phyloP scores from a whole-genome alignment of 2,113 vertebrate genomes.

The Solea senegalensis region DNA sequence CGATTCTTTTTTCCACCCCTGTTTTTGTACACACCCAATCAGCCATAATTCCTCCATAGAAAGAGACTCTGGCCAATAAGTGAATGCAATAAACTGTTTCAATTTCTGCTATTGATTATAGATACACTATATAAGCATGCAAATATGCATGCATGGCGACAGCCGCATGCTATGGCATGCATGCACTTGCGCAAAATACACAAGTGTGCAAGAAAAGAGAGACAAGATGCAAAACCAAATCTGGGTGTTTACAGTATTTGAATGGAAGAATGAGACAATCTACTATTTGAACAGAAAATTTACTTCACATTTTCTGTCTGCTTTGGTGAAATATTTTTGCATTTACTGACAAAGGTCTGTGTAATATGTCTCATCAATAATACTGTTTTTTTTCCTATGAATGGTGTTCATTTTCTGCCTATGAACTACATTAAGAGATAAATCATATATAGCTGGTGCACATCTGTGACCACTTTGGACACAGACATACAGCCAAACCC shows the following conservation, averaged over 20 bases:
- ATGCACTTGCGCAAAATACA: constrained; percentile 29
- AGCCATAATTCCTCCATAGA: constrained; percentile 76
- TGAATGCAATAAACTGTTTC: constrained; percentile 70
- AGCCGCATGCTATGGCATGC: constrained; percentile 24
- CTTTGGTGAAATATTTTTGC: constrained; percentile 14
- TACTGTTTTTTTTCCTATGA: background rate
- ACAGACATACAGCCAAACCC: background rate
- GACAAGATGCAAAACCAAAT: constrained; percentile 32
- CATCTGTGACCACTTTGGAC: background rate
- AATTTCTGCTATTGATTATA: constrained; percentile 71
- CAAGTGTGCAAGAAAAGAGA: constrained; percentile 21
- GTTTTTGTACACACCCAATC: constrained; percentile 79
- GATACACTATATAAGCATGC: constrained; percentile 52
- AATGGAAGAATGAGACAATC: constrained; percentile 28
- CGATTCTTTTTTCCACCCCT: constrained; percentile 48
- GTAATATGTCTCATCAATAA: constrained; percentile 15
- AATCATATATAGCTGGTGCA: background rate
- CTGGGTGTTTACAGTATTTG: constrained; percentile 44
- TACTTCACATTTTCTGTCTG: constrained; percentile 1
- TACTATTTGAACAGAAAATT: constrained; percentile 21
- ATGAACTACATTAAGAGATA: constrained; percentile 8
- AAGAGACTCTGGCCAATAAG: constrained; percentile 65
- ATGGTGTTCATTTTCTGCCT: background rate
- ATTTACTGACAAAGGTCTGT: constrained; percentile 20
- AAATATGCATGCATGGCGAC: constrained; percentile 45